These are phyloP conservation scores for Thermophis baileyi DNA, from an alignment of 2,113 vertebrate genomes.

Conservation along the genomic window DNA sequence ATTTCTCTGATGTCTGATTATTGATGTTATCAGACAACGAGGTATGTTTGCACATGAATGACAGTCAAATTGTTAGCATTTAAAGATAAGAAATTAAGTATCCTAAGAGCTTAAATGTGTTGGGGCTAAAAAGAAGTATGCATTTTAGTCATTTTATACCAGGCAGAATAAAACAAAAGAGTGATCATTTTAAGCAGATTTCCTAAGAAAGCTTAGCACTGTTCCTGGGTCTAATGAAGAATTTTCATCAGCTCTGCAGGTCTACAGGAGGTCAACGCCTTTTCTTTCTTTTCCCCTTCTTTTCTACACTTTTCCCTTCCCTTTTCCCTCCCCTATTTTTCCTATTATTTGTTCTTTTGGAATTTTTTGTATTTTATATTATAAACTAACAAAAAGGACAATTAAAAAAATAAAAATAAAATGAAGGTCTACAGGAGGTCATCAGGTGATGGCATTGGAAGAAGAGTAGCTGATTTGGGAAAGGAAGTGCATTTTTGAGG, in stretches of 20 bases:
- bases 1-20: neutral
- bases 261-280: neutral
- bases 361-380: too few species aligned
- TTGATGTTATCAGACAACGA: constrained; percentile 2
- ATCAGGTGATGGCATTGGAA: neutral
- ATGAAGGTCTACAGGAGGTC: neutral
- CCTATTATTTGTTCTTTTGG: too few species aligned
- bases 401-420: too few species aligned
- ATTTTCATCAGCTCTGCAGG: neutral
- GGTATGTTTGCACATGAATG: neutral
- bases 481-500: neutral
- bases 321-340: too few species aligned
- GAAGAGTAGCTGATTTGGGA: neutral
- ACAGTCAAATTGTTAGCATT: neutral
- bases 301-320: too few species aligned
- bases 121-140: neutral
- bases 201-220: constrained; percentile 1
- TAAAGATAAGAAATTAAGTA: neutral
- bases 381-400: too few species aligned
- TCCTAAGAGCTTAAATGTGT: neutral
- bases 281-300: too few species aligned
- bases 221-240: neutral
- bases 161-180: neutral
- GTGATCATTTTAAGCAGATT: neutral
- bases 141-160: constrained; percentile 10